Base-by-base conservation (phyloP, 2,113 vertebrate species). In the Melanocharis versteri region DNA sequence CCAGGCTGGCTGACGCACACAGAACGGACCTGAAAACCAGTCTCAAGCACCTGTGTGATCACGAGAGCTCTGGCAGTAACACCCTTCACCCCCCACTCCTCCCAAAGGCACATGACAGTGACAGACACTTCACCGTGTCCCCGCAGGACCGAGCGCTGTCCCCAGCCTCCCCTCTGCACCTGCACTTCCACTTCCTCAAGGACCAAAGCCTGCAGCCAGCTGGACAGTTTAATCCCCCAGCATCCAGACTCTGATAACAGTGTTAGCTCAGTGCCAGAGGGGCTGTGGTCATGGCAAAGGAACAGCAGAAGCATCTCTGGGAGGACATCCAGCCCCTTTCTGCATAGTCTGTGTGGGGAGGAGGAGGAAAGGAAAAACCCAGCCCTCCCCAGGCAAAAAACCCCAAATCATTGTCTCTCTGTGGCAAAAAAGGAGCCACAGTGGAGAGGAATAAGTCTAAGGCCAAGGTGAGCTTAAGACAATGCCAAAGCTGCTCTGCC, bases 131-230 rank as follows among this genome's bases (percentile, higher is more conserved):
- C 24, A 2, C 27, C 0, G 37, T 39, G 78, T 57, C 87, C 48
- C 73, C 0, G 0, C 54, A 30, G 75, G 68, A 54, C 47, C 4
- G 11, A 42, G 40, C 13, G 4, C 51, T 0, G 1, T 53, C 60
- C 89, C 85, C 58, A 50, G 3, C 26, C 44, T 60, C 56, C 48
- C 22, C 73, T 33, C 60, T 54, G 37, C 85, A 35, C 70, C 8
- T 15, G 17, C 76, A 44, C 28, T 4, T 2, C 15, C 26, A 37
- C 14, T 8, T n/a, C 40, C 27, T n/a, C 28, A 8, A 50, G 37
- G 31, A 45, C 4, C 73, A 62, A 54, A 79, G 21, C n/a, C 81
- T 92, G 83, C 84, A 92, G 62, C 42, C 87, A 66, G 89, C 73
- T 75, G 81, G 87, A 40, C 39, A 82, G 20, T n/a, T 64, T 10